Evolutionary conservation across 2,888 invertebrate species (phyloP).

Genomic region (Erebia palarica): DNA sequence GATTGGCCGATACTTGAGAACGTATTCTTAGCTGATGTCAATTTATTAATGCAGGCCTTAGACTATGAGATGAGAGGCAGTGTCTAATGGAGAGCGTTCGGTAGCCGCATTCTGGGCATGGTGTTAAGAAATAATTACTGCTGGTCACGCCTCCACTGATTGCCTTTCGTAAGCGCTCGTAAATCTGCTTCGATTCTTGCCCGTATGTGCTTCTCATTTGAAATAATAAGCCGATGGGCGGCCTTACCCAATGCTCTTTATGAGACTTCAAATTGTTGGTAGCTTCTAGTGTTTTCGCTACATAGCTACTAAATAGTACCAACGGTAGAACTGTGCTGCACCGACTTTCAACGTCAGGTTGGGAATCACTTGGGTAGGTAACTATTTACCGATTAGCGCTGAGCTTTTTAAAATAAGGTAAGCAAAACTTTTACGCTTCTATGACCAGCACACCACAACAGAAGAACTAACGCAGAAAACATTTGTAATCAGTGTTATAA

Average conservation of each 20-base stretch:
- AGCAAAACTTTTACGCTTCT: no score
- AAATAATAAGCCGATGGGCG: conserved; percentile 56
- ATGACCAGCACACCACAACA: no score
- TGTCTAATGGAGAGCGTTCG: conserved; percentile 64
- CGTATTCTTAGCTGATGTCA: no score
- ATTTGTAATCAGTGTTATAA: no score
- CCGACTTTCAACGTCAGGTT: no score
- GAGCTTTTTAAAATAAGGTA: no score
- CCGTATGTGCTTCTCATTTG: conserved; percentile 64
- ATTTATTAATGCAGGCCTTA: not conserved
- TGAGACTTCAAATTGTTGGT: not conserved
- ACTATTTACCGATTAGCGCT: no score
- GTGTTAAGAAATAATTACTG: conserved; percentile 80
- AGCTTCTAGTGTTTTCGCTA: conserved; percentile 12
- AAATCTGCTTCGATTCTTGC: conserved; percentile 67
- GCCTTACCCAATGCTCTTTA: conserved; percentile 52
- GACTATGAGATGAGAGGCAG: conserved; percentile 57
- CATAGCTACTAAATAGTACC: not conserved
- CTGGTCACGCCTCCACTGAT: conserved; percentile 73
- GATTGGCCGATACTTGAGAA: no score
- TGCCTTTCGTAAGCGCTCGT: conserved; percentile 75
- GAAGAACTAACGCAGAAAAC: no score
- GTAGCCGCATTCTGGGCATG: conserved; percentile 70
- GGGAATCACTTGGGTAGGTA: no score
- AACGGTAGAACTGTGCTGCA: not conserved